Conservation (phyloP, 2,888 invertebrate genomes). For the Tricholauxania praeusta region DNA sequence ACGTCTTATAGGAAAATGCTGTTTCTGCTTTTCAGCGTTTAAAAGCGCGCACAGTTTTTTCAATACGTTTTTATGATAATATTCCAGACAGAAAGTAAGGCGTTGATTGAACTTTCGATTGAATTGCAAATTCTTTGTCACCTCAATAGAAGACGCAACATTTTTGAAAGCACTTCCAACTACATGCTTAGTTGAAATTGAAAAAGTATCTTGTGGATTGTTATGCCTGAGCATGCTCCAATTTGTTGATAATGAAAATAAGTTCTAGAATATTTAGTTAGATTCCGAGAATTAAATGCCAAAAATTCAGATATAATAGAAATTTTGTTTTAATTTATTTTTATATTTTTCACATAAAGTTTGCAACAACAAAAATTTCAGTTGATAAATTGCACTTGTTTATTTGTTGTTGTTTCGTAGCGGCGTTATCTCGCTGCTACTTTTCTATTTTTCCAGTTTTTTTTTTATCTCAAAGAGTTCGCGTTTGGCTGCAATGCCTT, state of each 20-base stretch:
- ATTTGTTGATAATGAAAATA: background rate
- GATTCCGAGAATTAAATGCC: no score
- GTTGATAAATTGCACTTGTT: no score
- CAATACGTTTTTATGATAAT: constrained; percentile 58
- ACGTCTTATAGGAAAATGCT: background rate
- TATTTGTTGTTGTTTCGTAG: no score
- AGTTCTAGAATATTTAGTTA: no score
- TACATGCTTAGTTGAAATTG: constrained; percentile 11
- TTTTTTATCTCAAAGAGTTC: no score
- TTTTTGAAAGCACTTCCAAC: constrained; percentile 15
- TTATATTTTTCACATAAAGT: no score
- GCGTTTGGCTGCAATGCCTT: no score
- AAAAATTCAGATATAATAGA: no score
- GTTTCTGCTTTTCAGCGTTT: background rate
- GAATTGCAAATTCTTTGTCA: constrained; percentile 42
- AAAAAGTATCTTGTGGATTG: constrained; percentile 10
- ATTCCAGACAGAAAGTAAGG: constrained; percentile 53
- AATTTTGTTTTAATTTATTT: no score
- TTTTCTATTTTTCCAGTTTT: no score
- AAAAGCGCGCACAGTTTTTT: constrained; percentile 46
- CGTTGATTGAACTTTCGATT: constrained; percentile 56
- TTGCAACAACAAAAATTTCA: no score
- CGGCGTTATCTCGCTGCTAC: no score
- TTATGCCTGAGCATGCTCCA: constrained; percentile 26
- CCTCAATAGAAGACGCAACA: constrained; percentile 18